phyloP scores from a whole-genome alignment of 1,140 invertebrate genomes.

The Matsumurasca onukii region DNA sequence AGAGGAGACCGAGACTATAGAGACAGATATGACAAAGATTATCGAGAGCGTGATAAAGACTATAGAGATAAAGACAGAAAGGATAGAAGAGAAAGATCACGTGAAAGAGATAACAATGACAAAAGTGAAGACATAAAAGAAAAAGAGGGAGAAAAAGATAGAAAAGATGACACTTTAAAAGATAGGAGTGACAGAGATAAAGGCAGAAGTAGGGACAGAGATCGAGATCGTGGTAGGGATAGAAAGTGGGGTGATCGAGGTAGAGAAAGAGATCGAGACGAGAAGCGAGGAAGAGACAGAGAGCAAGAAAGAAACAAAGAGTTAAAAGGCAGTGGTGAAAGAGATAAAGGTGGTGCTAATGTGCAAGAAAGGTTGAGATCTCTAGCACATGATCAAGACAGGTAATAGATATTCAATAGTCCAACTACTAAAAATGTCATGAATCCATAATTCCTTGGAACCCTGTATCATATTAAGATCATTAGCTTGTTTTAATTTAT shows the following conservation, averaged over 20 bases:
- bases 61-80: conserved; percentile 41
- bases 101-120: conserved; percentile 47
- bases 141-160: conserved; percentile 42
- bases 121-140: conserved; percentile 34
- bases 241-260: conserved; percentile 38
- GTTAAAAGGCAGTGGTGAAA: conserved; percentile 41
- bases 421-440: too few relatives aligned
- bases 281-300: conserved; percentile 44
- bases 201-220: conserved; percentile 34
- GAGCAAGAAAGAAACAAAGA: conserved; percentile 36
- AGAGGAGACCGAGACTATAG: conserved; percentile 32
- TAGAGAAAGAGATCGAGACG: conserved; percentile 41
- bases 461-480: too few relatives aligned
- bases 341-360: conserved; percentile 45
- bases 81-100: conserved; percentile 44
- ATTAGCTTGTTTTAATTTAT: too few relatives aligned
- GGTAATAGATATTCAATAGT: too few relatives aligned
- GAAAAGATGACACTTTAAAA: conserved; percentile 46
- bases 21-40: conserved; percentile 41
- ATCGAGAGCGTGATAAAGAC: conserved; percentile 37
- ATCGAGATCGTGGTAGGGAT: conserved; percentile 39
- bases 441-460: too few relatives aligned
- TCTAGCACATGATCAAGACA: conserved; percentile 46
- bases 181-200: conserved; percentile 40
- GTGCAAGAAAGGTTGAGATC: conserved; percentile 51